A percentile compares a stretch with the other conserved stretches of the same genome.
These are phyloP conservation scores for Crotalus horridus DNA, from an alignment of 2,113 vertebrate species.

Conservation along the genomic window DNA sequence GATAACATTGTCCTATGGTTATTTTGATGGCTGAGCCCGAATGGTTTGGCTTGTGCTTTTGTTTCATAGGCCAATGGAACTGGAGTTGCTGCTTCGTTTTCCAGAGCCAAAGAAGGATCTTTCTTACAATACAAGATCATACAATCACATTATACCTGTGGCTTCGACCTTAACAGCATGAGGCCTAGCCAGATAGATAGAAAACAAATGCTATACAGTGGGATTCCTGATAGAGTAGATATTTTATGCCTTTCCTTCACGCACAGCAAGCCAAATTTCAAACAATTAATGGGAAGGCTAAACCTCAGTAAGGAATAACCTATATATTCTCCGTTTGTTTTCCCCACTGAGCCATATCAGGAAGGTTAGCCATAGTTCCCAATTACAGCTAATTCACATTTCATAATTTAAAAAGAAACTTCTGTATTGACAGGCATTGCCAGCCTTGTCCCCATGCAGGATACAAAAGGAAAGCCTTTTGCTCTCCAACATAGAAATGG, in stretches of 20 bases:
- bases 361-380: not conserved
- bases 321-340: slow-evolving; percentile 1
- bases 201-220: not conserved
- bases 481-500: not conserved
- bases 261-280: not conserved
- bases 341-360: not conserved
- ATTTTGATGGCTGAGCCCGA: not conserved
- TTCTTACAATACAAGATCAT: not conserved
- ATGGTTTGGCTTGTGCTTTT: not conserved
- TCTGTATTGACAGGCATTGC: not conserved
- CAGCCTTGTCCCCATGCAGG: not conserved
- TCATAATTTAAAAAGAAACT: not conserved
- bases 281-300: not conserved
- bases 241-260: not conserved
- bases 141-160: not conserved
- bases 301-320: not conserved
- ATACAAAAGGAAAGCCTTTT: not conserved
- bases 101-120: not conserved
- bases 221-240: not conserved
- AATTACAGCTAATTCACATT: not conserved
- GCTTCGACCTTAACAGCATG: not conserved
- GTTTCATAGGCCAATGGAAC: not conserved
- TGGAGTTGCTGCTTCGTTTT: not conserved
- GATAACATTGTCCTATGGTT: not conserved
- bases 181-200: not conserved